Evolutionary conservation across 2,797 vertebrate species (phyloP), one percentile per base, ranked within the genome.

Genomic region (Poeciliopsis presidionis): DNA sequence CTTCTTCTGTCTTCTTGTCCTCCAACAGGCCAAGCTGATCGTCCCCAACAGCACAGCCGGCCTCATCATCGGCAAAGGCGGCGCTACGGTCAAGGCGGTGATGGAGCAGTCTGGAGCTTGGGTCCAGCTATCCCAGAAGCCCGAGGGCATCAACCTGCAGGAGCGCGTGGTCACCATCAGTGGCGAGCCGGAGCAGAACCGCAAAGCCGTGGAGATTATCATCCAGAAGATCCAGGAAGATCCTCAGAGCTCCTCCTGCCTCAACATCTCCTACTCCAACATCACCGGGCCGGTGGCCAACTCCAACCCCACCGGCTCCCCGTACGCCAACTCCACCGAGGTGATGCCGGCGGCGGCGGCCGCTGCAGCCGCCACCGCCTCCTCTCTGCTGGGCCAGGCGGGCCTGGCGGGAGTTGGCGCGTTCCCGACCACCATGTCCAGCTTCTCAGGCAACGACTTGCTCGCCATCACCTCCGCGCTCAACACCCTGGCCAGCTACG

Each of bases 141-240:
- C 97, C 0, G 97, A 98, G 84, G 97, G 97, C 77, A 97, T 98
- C 93, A 98, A 98, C 93, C 95, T 98, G 81, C 97, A 98, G 91
- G 97, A 98, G 86, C 96, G 97, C 0, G 97, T 98, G 87, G 97
- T 98, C 89, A 98, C 97, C 63, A 97, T 98, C 90, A 98, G 97
- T 36, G 97, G 97, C 0, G 97, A 98, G 76, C 96, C 96, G 0
- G 96, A 97, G 90, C 97, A 98, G 93, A 97, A 98, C 94, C 97
- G 97, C 84, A 97, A 97, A 90, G 97, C 97, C 0, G 96, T 98
- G 78, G 96, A 97, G 92, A 97, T 97, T 93, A 98, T 98, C 55
- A 97, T 98, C 53, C 97, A 98, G 95, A 98, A 98, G 95, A 97
- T 98, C 90, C 97, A 97, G 94, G 97, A 98, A 91, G 97, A 98